phyloP scores from a whole-genome alignment of 2,113 vertebrate species.

The Merops nubicus region DNA sequence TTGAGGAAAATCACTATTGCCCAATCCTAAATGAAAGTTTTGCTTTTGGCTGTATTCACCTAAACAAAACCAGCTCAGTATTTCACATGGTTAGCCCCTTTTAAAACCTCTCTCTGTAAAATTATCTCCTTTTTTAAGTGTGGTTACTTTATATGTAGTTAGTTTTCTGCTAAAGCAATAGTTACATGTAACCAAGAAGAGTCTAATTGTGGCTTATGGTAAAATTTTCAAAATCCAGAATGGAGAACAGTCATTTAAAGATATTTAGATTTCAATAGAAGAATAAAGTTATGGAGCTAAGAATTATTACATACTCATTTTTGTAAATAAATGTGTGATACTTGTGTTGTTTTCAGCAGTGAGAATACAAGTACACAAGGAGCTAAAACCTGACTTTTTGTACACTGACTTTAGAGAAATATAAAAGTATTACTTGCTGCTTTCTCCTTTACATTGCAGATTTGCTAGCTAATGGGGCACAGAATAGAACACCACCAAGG shows the following conservation, averaged over 20 bases:
- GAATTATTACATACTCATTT: neutral
- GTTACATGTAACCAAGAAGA: neutral
- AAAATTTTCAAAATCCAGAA: neutral
- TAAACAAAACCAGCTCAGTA: neutral
- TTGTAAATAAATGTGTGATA: neutral
- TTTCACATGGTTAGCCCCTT: neutral
- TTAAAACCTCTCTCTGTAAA: neutral
- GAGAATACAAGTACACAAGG: neutral
- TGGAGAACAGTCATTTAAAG: neutral
- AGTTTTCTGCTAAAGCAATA: too few species aligned
- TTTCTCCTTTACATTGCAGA: neutral
- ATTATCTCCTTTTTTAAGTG: neutral
- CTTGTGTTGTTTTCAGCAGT: neutral
- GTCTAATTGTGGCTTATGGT: neutral
- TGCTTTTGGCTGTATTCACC: neutral
- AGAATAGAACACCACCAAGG: neutral
- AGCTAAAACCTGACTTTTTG: neutral
- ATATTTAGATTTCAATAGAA: neutral
- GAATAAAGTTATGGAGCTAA: neutral
- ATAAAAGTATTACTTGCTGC: neutral
- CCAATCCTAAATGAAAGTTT: neutral
- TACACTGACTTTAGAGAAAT: neutral
- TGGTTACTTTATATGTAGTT: neutral
- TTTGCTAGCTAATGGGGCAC: neutral
- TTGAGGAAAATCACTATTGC: neutral